Evolutionary conservation across 2,888 invertebrate species (phyloP), one percentile per base, ranked within the genome.

Genomic region (Pollenia griseotomentosa): DNA sequence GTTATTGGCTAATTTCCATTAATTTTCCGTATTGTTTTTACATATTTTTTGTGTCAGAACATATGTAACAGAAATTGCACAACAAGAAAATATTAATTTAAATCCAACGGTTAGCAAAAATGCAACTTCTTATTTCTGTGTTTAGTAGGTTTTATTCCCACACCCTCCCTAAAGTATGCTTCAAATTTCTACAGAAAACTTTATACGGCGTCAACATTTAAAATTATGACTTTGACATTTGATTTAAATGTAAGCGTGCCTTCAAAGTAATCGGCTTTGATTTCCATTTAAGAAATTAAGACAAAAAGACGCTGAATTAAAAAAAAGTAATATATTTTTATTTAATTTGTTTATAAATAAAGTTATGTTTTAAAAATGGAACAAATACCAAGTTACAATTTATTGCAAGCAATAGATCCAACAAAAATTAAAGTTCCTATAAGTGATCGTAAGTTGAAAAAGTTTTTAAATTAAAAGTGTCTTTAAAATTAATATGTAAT

Each of bases 361-460:
- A 23, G 42, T 12, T 55, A 33, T 33, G 33, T 8, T 40, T 8
- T 53, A 12, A 46, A 68, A 48, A 89, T 89, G 89, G 91, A 90
- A 46, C 57, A 77, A 63, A 89, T 90, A 46, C 75, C 80, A 12
- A 89, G 80, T 77, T 93, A 92, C 68, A 91, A 91, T 79, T 89
- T 93, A 6, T 90, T 93, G 78, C 89, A 90, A 48, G 89, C 90
- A 12, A 90, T 93, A 14, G 93, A 93, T 90, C 93, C 93, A 12
- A 89, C 89, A 51, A 91, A 91, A 83, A 90, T 92, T 11, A 91
- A 91, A 81, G 89, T 91, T 23, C 90, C 90, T 6, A 89, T 93
- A 3, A 92, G 89, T 88, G 91, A 92, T 9, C 91, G 91, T 91
- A 90, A 87, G 90, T 88, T 70, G 11, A 53, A 44, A 19, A 55